Percentiles rank a stretch among this genome's conserved stretches.
Conservation (phyloP, 2,888 invertebrate genomes). For the Phortica okadai region DNA sequence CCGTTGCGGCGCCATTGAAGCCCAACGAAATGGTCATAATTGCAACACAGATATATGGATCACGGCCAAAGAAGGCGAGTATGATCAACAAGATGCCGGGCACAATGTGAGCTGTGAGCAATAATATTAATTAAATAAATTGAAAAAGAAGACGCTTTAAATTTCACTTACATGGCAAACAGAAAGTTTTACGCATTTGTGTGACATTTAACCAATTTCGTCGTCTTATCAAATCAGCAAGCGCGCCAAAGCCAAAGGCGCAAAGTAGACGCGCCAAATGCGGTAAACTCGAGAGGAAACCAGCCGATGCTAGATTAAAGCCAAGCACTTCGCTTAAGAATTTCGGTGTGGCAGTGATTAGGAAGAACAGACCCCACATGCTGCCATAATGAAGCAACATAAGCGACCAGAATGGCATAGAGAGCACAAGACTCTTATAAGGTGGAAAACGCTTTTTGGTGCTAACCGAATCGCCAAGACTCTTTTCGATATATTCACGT, state of each 20-base stretch:
- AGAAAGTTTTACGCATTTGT: conserved; percentile 82
- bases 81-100: conserved; percentile 78
- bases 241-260: conserved; percentile 84
- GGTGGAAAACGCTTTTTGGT: conserved; percentile 82
- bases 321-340: conserved; percentile 85
- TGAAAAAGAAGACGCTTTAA: neutral
- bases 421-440: conserved; percentile 79
- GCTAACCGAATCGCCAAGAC: conserved; percentile 79
- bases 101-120: conserved; percentile 78
- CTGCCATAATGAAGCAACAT: conserved; percentile 84
- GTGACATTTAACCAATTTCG: conserved; percentile 77
- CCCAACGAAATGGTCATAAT: conserved; percentile 84
- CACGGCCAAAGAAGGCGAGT: conserved; percentile 81
- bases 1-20: conserved; percentile 81
- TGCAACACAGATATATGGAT: conserved; percentile 80
- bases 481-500: conserved; percentile 80
- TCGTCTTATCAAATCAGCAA: conserved; percentile 81
- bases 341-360: conserved; percentile 86
- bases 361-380: conserved; percentile 86
- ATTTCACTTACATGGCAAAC: conserved; percentile 79
- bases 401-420: conserved; percentile 84
- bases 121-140: neutral
- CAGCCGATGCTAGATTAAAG: conserved; percentile 84
- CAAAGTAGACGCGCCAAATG: conserved; percentile 83
- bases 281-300: conserved; percentile 83